These are phyloP conservation scores for Podiceps cristatus DNA, from an alignment of 2,113 vertebrate species.

Conservation along the genomic window DNA sequence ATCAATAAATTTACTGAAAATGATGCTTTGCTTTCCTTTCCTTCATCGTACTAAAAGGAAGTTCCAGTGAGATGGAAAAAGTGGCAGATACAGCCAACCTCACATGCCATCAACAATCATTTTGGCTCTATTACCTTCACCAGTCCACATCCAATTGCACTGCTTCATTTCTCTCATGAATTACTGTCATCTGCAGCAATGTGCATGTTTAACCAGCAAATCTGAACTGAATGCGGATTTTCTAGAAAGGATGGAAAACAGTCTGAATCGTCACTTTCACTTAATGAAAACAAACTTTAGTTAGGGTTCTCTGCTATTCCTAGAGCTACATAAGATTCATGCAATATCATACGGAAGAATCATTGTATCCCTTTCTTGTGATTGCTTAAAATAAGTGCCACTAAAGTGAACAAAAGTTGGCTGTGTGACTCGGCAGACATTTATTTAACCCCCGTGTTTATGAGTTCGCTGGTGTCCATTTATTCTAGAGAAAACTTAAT, in stretches of 20 bases:
- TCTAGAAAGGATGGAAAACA: background rate
- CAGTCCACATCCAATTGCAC: background rate
- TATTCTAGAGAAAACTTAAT: background rate
- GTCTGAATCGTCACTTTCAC: background rate
- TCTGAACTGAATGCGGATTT: background rate
- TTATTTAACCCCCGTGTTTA: background rate
- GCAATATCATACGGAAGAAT: background rate
- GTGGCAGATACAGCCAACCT: background rate
- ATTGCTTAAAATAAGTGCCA: background rate
- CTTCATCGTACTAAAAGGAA: background rate
- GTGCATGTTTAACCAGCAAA: background rate
- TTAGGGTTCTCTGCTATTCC: background rate
- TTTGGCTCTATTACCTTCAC: background rate
- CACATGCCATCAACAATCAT: background rate
- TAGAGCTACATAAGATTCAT: background rate
- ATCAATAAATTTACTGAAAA: conserved; percentile 24
- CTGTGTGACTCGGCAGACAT: background rate
- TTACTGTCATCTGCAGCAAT: background rate
- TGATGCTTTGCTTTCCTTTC: background rate
- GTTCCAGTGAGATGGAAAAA: background rate
- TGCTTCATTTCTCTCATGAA: background rate
- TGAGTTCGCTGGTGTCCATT: background rate
- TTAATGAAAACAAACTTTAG: background rate
- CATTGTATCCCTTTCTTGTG: background rate
- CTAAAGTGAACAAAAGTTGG: background rate